A percentile compares a stretch with the other conserved stretches of the same genome.
Evolutionary conservation across 1,140 invertebrate genomes (phyloP).

Genomic region (Hylaeus anthracinus): DNA sequence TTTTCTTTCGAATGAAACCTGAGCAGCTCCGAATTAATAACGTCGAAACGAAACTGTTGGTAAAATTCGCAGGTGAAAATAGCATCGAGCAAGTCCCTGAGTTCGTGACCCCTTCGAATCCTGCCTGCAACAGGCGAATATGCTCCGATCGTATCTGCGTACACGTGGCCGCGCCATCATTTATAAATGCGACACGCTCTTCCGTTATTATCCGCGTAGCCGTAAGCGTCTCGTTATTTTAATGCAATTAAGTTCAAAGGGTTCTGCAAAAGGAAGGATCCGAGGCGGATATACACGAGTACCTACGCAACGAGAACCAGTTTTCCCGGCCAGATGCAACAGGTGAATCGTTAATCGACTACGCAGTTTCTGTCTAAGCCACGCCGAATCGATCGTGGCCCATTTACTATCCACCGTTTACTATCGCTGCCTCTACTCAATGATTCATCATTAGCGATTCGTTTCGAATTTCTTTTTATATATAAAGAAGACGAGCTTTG

Average conservation of each 20-base stretch:
- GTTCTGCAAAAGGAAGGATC: constrained; percentile 32
- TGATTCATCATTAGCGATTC: too few species aligned
- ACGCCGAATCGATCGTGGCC: constrained; percentile 6
- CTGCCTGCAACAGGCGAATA: constrained; percentile 13
- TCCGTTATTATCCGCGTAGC: constrained; percentile 31
- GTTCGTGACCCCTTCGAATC: constrained; percentile 3
- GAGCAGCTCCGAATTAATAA: too few species aligned
- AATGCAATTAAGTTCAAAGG: constrained; percentile 43
- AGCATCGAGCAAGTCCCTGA: neutral
- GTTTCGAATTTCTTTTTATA: too few species aligned
- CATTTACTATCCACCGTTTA: neutral
- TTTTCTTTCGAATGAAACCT: too few species aligned
- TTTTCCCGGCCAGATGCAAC: constrained; percentile 9
- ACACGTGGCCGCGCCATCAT: constrained; percentile 10
- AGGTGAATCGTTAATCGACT: constrained; percentile 42
- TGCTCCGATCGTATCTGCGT: constrained; percentile 3
- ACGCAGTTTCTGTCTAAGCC: neutral
- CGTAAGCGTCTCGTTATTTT: constrained; percentile 38
- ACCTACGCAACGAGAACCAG: constrained; percentile 25
- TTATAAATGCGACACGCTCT: constrained; percentile 36
- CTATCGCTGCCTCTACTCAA: too few species aligned
- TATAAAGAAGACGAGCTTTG: too few species aligned
- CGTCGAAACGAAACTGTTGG: too few species aligned
- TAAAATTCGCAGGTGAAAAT: neutral
- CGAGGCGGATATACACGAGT: neutral